Evolutionary conservation across 2,888 invertebrate genomes (phyloP).

Genomic region (Ypsolopha scabrella): DNA sequence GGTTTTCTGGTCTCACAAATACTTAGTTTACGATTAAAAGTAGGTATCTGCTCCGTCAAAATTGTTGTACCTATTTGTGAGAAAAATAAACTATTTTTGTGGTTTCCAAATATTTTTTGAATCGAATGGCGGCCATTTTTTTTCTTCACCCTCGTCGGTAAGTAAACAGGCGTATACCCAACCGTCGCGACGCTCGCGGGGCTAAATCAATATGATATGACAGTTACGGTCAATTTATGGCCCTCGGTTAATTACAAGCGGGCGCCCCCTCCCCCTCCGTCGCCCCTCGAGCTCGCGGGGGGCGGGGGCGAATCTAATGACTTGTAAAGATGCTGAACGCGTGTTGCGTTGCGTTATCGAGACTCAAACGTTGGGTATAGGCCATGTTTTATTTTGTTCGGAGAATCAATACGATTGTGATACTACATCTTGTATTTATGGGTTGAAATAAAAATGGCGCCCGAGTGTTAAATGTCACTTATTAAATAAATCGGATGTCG

Average conservation of each 20-base stretch:
- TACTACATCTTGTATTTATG: too few relatives aligned
- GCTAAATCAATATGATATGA: conserved; percentile 72
- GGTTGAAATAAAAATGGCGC: not conserved
- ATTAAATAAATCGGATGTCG: too few relatives aligned
- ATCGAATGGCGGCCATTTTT: conserved; percentile 2
- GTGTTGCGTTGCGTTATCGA: not conserved
- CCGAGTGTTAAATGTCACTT: not conserved
- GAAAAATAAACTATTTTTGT: not conserved
- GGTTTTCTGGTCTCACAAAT: too few relatives aligned
- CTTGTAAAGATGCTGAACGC: conserved; percentile 52
- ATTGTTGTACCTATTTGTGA: too few relatives aligned
- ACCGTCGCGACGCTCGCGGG: conserved; percentile 26
- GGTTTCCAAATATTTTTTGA: not conserved
- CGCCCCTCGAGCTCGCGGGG: conserved; percentile 11
- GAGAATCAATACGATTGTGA: too few relatives aligned
- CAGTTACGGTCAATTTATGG: conserved; percentile 71
- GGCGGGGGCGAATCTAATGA: conserved; percentile 48
- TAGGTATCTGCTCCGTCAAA: too few relatives aligned
- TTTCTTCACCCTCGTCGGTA: not conserved
- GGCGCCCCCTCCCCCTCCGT: conserved; percentile 30
- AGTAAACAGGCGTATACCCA: conserved; percentile 3
- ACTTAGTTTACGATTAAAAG: too few relatives aligned
- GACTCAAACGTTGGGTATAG: not conserved
- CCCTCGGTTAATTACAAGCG: conserved; percentile 67
- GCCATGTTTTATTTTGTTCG: too few relatives aligned